phyloP scores from a whole-genome alignment of 2,888 invertebrate genomes.

The Achlya flavicornis region DNA sequence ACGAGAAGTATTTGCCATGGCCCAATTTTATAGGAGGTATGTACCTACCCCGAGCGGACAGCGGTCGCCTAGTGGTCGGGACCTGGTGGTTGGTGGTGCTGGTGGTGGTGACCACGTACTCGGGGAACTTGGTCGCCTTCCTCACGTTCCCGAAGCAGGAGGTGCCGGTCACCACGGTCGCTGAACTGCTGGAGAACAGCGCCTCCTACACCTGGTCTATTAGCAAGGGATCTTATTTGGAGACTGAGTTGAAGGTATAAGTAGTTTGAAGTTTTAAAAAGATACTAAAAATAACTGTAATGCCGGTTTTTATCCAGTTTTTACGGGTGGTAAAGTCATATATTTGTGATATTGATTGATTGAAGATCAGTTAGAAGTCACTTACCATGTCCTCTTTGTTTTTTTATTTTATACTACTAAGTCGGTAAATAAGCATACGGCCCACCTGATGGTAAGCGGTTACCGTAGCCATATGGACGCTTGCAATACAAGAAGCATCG shows the following conservation, averaged over 20 bases:
- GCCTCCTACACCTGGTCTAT: constrained; percentile 90
- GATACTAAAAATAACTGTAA: no score
- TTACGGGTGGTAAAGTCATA: no score
- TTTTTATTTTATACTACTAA: no score
- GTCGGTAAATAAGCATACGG: no score
- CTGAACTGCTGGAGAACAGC: constrained; percentile 85
- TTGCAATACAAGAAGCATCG: no score
- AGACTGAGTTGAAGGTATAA: constrained; percentile 78
- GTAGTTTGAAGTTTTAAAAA: no score
- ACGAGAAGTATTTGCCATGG: background rate
- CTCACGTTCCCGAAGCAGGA: constrained; percentile 95
- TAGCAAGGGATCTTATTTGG: constrained; percentile 89
- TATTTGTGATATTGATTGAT: no score
- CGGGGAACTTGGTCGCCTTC: constrained; percentile 96
- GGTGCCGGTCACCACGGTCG: constrained; percentile 87
- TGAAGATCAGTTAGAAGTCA: no score
- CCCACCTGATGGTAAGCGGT: no score
- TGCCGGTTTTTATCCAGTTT: no score
- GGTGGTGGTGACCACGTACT: constrained; percentile 95
- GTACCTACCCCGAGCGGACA: constrained; percentile 93
- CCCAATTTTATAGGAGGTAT: constrained; percentile 87
- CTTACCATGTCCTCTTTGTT: no score
- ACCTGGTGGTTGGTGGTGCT: constrained; percentile 97
- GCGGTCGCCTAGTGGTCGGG: constrained; percentile 92
- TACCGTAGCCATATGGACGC: no score